phyloP scores from a whole-genome alignment of 2,797 vertebrate genomes.

The Euthynnus affinis region DNA sequence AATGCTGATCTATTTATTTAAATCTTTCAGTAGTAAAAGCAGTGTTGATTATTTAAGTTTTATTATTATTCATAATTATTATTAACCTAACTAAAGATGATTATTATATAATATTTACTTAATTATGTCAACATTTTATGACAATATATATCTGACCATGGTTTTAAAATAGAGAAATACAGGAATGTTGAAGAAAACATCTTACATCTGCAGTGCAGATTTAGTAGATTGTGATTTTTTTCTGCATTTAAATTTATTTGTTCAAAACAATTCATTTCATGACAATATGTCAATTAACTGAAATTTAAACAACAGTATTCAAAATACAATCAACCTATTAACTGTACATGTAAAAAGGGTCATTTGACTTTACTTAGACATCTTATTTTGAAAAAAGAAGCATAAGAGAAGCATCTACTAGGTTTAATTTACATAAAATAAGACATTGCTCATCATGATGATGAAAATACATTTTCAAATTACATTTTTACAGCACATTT shows the following conservation, averaged over 20 bases:
- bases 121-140: neutral
- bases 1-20: neutral
- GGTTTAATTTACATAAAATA: too few relatives aligned
- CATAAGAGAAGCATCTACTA: neutral
- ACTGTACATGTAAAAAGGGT: too few relatives aligned
- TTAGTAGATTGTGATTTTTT: too few relatives aligned
- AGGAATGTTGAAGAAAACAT: neutral
- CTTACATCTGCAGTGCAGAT: too few relatives aligned
- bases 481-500: conserved; percentile 13
- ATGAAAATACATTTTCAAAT: neutral
- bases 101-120: neutral
- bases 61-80: too few relatives aligned
- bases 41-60: neutral
- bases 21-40: neutral
- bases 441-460: too few relatives aligned
- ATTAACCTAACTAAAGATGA: neutral
- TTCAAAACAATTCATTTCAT: neutral
- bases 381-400: neutral
- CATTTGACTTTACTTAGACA: neutral
- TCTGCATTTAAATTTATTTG: too few relatives aligned
- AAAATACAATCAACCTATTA: neutral
- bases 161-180: neutral
- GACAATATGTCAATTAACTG: neutral
- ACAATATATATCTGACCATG: neutral
- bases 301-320: neutral